Evolutionary conservation across 53 echinoderm and acorn worm genomes (phyloP).

Genomic region (Pentamera pediparva): DNA sequence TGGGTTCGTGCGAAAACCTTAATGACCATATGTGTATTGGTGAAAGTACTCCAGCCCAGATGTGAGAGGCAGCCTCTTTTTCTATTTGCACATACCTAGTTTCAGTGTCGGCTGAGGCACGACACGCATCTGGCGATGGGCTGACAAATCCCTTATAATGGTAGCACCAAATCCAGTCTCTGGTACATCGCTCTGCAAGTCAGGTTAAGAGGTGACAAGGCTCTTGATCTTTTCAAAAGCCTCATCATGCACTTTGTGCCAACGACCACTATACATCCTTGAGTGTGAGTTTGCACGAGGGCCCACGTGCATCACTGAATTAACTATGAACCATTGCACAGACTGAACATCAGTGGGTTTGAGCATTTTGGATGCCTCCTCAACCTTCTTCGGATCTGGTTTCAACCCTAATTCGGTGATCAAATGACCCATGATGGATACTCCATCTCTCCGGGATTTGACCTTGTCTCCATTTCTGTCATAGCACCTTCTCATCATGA

Average conservation of each 20-base stretch:
- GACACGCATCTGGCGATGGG: constrained; percentile 57
- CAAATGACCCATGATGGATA: constrained; percentile 30
- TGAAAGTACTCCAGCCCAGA: constrained; percentile 48
- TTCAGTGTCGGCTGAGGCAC: constrained; percentile 45
- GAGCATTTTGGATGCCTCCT: constrained; percentile 27
- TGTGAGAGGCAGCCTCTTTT: constrained; percentile 44
- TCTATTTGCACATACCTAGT: constrained; percentile 56
- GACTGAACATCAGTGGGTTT: constrained; percentile 32
- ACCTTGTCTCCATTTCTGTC: constrained; percentile 4
- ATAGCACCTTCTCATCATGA: constrained; percentile 33
- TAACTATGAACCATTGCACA: constrained; percentile 33
- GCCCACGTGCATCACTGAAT: constrained; percentile 36
- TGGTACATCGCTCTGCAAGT: constrained; percentile 44
- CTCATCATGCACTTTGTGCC: neutral
- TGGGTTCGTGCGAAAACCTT: constrained; percentile 35
- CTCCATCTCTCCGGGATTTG: neutral
- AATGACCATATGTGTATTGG: constrained; percentile 48
- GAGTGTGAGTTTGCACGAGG: constrained; percentile 30
- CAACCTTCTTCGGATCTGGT: constrained; percentile 14
- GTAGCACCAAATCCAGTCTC: constrained; percentile 54
- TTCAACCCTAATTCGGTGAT: constrained; percentile 30
- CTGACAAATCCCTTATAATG: constrained; percentile 46
- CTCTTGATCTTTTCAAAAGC: constrained; percentile 10
- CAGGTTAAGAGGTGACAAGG: constrained; percentile 25
- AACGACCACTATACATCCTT: constrained; percentile 28